Evolutionary conservation across 1,140 invertebrate species (phyloP), one percentile per base, ranked within the genome.

Genomic region (Eciton burchellii): DNA sequence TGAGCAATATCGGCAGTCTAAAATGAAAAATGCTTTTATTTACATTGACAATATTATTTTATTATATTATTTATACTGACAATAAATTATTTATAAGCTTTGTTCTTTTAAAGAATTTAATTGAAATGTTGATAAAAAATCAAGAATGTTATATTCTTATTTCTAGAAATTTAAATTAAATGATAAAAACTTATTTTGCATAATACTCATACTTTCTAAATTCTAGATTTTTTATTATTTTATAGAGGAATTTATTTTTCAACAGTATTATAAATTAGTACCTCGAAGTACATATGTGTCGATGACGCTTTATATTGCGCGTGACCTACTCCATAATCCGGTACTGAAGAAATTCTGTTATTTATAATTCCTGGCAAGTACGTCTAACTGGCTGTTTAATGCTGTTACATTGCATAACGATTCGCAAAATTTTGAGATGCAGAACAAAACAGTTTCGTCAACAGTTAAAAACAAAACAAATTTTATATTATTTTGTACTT

Each of bases 321-420:
- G 83, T 82, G 87, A 89, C 88, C 90, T 89, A 89, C 88, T 90
- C 82, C 79, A 87, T 85, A 88, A 90, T 86, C 57, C 86, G 71
- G 19, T 84, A 85, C 88, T 89, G 85, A 84, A 85, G 86, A 84
- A 92, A 92, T 92, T 92, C 89, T 91, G 92, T 92, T 93, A 93
- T 93, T 93, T 93, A 93, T 93, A 93, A 93, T 92, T 93, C 90
- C 89, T 93, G 93, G 93, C 93, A 93, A 92, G 87, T 91, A 84
- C 87, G 82, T 68, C 68, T 43, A 83, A 85, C 84, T 83, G 83
- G 79, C 74, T 62, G 74, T 87, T 90, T 92, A 93, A 93, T 92
- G 91, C 91, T 91, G 90, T 90, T 84, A 54, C 77, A 85, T 93
- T 93, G 83, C 92, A 84, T 88, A 93, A 92, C 88, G 82, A 54